These are phyloP conservation scores for Himalopsyche japonica DNA, from an alignment of 2,888 invertebrate species.

Conservation along the genomic window DNA sequence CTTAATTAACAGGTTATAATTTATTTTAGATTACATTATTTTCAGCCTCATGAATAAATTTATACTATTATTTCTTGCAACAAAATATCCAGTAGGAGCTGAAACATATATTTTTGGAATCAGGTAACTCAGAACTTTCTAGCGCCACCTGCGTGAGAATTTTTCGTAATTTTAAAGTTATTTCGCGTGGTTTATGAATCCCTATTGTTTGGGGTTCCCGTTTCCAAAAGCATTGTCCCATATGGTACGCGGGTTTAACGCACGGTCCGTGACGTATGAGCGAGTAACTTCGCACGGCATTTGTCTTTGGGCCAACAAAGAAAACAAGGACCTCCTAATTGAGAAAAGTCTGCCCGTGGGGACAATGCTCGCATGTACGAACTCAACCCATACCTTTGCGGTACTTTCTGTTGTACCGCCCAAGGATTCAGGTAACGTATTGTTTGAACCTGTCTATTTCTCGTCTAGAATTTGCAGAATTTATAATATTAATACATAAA, in stretches of 20 bases:
- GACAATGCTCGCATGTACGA: not conserved
- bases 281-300: constrained; percentile 6
- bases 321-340: constrained; percentile 10
- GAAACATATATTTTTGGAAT: too few species aligned
- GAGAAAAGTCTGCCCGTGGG: constrained; percentile 4
- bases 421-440: not conserved
- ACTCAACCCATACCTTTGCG: not conserved
- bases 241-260: not conserved
- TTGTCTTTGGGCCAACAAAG: constrained; percentile 7
- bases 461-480: not conserved
- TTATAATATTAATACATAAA: not conserved
- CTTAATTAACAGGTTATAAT: too few species aligned
- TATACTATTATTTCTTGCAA: too few species aligned
- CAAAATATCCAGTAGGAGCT: too few species aligned
- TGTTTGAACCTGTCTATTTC: not conserved
- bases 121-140: not conserved
- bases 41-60: too few species aligned
- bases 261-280: not conserved
- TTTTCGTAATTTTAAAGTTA: not conserved
- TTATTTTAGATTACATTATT: too few species aligned
- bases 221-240: not conserved
- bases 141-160: not conserved
- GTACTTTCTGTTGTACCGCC: not conserved
- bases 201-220: not conserved
- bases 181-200: not conserved